Base-by-base conservation (phyloP, 1,140 invertebrate genomes). In the Drosophila kanapiae region DNA sequence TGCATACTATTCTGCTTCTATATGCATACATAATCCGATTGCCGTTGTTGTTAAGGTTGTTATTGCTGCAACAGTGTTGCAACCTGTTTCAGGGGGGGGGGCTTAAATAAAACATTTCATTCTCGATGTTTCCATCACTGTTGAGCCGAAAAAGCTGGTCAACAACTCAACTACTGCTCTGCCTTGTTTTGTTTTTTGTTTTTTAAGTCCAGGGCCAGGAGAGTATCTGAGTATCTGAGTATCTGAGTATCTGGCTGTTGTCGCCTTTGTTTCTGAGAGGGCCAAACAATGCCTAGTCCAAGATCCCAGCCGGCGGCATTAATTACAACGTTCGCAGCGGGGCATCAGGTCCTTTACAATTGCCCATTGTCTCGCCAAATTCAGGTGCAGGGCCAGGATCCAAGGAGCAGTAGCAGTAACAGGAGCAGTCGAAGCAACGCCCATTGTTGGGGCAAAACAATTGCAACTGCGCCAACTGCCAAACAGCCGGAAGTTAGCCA, bases 251-350 rank as follows among this genome's bases (percentile, higher is more conserved):
- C 58, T 70, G 35, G 9, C 16, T 64, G 40, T 64, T 78, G 49
- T 71, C 35, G 65, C 54, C 68, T 59, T 79, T 86, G 69, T 86
- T 79, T 79, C 49, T 14, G n/a, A 14, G n/a, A 8, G 45, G 62
- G 42, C 62, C 60, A 81, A 83, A 84, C 81, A 83, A 85, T 78
- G 71, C 47, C 60, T 64, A 57, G 48, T 59, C 43, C 35, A 53
- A 72, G 40, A 42, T 27, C 10, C 48, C 42, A 48, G 58, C 40
- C 31, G 64, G 40, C 57, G 80, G 84, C 82, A 78, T 78, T 88
- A 88, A 88, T 88, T 88, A 88, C 85, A 84, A 72, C 85, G 64
- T 80, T 82, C 78, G 76, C 83, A 51, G 57, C 33, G 57, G 38
- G 45, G 48, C 70, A 56, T 38, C 35, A n/a, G 8, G 38, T 37